Base-by-base conservation (phyloP, 2,113 vertebrate genomes). In the Salvator merianae region DNA sequence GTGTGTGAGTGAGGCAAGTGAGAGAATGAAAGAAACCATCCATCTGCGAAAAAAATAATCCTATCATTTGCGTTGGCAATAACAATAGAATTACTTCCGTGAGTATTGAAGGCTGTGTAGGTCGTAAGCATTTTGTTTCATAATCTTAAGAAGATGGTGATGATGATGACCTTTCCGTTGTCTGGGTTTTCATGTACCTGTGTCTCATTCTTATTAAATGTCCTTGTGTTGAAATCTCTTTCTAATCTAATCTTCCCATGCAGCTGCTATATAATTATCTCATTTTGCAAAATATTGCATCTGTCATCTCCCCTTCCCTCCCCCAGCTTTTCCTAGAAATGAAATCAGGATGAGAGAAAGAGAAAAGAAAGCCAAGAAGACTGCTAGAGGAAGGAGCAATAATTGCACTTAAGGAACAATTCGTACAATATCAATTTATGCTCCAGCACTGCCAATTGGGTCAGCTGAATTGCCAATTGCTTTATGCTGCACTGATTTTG, bases 261-360 rank as follows among this genome's bases (percentile, higher is more conserved):
- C 93, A 91, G 94, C 93, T 94, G 86, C 94, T 74, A 0, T 94
- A 84, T 95, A 95, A 96, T 95, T 94, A 95, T 93, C 92, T 96
- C 92, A 94, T 95, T 95, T 94, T 87, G 85, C 92, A 95, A 94
- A 95, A 94, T 95, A 93, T 87, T 93, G 91, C 90, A 90, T 95
- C 93, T 96, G 93, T 94, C 94, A 92, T 82, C 90, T 83, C 85
- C 43, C 65, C 86, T 34, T 65, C 47, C 32, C 70, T 14, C 10
- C 83, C 81, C 73, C 71, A 20, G 81, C 82, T 71, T 84, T 85
- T 79, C 62, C 38, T 69, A n/a, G 66, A 86, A 93, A 90, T 30
- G 66, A 89, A 80, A 66, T 80, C 88, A 90, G 75, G 70, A 82
- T n/a, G 81, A 59, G 75, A 85, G 77, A 88, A 68, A 79, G 12